Conservation (phyloP, 2,888 invertebrate species). For the Entomobrya proxima region DNA sequence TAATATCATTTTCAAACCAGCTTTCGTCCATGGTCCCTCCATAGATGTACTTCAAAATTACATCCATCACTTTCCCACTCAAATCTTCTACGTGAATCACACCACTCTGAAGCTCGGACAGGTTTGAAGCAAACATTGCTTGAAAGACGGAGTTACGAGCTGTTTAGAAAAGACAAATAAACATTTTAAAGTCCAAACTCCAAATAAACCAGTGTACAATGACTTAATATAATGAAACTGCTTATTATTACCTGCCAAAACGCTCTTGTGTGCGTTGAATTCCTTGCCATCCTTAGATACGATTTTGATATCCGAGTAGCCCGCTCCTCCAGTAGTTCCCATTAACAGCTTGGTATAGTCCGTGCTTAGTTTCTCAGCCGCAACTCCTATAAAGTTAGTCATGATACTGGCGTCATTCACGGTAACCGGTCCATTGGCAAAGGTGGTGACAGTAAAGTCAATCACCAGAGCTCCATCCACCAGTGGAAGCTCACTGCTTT, state of each 20-base stretch:
- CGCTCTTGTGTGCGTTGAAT: neutral
- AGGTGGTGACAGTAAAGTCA: neutral
- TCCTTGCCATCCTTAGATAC: neutral
- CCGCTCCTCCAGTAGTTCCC: neutral
- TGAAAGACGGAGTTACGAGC: neutral
- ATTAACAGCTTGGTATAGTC: neutral
- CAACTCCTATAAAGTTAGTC: neutral
- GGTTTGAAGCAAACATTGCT: neutral
- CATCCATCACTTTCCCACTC: neutral
- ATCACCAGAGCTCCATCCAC: neutral
- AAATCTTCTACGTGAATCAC: neutral
- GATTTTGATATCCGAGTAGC: neutral
- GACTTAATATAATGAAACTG: neutral
- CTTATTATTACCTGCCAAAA: neutral
- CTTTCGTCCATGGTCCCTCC: neutral
- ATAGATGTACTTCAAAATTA: neutral
- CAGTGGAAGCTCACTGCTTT: neutral
- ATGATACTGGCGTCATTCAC: neutral
- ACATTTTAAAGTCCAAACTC: neutral
- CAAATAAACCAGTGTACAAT: too few species aligned
- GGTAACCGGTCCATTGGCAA: neutral
- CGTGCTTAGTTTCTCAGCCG: neutral
- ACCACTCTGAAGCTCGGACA: neutral
- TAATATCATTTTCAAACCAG: neutral
- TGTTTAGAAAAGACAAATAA: neutral